phyloP scores from a whole-genome alignment of 2,888 invertebrate genomes.

The Eupithecia inturbata region DNA sequence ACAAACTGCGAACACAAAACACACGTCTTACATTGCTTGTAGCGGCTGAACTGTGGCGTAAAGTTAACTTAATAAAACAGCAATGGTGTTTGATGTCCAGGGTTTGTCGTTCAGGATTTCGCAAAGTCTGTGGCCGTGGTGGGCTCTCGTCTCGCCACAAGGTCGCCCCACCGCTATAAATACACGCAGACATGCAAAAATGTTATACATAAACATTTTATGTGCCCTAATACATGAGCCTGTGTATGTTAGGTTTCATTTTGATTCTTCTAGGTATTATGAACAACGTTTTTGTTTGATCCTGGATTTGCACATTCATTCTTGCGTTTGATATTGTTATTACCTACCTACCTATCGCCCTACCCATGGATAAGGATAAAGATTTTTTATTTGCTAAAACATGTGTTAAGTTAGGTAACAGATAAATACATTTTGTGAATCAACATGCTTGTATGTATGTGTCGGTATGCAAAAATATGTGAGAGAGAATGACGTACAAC shows the following conservation, averaged over 20 bases:
- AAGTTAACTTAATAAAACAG: constrained; percentile 31
- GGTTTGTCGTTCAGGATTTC: constrained; percentile 31
- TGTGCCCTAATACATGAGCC: constrained; percentile 65
- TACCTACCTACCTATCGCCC: background rate
- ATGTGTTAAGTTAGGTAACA: too few relatives aligned
- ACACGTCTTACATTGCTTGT: constrained; percentile 50
- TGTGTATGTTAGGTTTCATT: constrained; percentile 45
- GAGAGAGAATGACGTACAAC: too few relatives aligned
- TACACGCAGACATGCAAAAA: constrained; percentile 81
- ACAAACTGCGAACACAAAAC: constrained; percentile 3
- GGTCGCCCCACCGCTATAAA: constrained; percentile 80
- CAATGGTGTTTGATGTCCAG: constrained; percentile 43
- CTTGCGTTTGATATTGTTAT: background rate
- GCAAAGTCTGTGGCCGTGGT: constrained; percentile 52
- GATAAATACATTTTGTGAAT: too few relatives aligned
- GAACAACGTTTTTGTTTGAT: background rate
- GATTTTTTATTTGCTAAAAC: too few relatives aligned
- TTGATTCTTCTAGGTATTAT: constrained; percentile 33
- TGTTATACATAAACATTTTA: constrained; percentile 71
- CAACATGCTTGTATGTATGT: too few relatives aligned
- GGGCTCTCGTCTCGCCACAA: constrained; percentile 72
- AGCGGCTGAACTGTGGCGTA: background rate
- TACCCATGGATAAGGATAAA: constrained; percentile 1
- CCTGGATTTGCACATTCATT: background rate
- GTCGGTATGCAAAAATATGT: too few relatives aligned